Base-by-base conservation (phyloP, 2,113 vertebrate genomes). In the Phaethon lepturus region DNA sequence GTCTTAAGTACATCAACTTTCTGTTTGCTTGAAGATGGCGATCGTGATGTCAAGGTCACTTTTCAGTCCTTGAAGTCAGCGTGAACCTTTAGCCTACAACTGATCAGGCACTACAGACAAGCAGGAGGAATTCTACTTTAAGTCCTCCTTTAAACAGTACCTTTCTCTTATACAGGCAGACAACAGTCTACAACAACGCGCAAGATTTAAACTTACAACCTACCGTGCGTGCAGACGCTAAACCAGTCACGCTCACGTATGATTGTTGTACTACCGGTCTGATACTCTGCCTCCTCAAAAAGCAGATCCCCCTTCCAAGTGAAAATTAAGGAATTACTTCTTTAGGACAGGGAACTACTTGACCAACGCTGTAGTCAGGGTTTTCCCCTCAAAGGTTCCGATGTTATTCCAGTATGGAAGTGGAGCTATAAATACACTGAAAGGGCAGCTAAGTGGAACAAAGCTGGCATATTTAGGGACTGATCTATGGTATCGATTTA, bases 31-130 rank as follows among this genome's bases (percentile, higher is more conserved):
- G 9, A 91, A 82, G 81, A 91, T 2, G 20, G 52, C 0, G 4
- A 89, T 78, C 33, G 0, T 18, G 52, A 93, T 17, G 52, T 63
- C 86, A 93, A 95, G 95, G 82, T 97, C 91, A 88, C 71, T 95
- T 73, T 79, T 15, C 79, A 40, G 66, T 68, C 91, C 94, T 88
- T 45, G 50, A 94, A 93, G 66, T 1, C 7, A 91, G 55, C 0
- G 0, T 10, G 53, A 95, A 80, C 77, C 80, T 76, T 82, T n/a
- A 93, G 86, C 59, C 69, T 50, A 35, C 56, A 82, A 47, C 53
- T 26, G 15, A 79, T 33, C 47, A 35, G 29, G 66, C 50, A 55
- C 58, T 25, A 22, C 35, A 60, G 68, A 52, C 8, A 56, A 81
- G 52, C 69, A 62, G 40, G n/a, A 53, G 24, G 18, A 63, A 60